Evolutionary conservation across 1,140 invertebrate genomes (phyloP).

Genomic region (Drosophila ambigua): DNA sequence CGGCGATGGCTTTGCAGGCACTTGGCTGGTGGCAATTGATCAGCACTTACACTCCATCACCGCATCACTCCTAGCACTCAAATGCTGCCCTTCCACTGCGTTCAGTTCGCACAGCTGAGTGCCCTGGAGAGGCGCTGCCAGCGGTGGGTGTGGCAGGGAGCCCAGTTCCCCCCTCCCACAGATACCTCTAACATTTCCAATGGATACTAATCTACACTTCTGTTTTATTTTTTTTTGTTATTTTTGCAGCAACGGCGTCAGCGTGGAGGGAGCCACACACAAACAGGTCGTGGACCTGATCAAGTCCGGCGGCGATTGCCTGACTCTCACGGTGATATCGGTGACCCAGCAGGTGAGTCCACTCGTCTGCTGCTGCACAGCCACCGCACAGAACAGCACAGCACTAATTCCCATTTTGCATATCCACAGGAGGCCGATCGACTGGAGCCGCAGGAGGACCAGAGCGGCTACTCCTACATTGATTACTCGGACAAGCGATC

Average conservation of each 20-base stretch:
- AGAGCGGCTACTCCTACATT: constrained; percentile 94
- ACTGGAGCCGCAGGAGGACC: constrained; percentile 94
- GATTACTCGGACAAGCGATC: constrained; percentile 99
- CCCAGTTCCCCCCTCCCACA: not conserved
- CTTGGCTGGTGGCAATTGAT: constrained; percentile 10
- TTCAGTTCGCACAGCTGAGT: constrained; percentile 65
- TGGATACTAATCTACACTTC: not conserved
- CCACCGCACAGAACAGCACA: not conserved
- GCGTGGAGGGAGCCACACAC: constrained; percentile 99
- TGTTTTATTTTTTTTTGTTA: not conserved
- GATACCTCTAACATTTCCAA: no score
- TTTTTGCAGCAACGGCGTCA: constrained; percentile 94
- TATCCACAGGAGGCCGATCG: constrained; percentile 90
- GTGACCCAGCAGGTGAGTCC: constrained; percentile 89
- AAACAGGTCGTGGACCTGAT: constrained; percentile 99
- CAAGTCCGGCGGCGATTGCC: constrained; percentile 98
- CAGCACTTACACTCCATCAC: not conserved
- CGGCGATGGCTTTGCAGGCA: constrained; percentile 6
- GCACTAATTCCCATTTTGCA: not conserved
- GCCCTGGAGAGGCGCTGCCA: constrained; percentile 56
- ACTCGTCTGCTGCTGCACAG: not conserved
- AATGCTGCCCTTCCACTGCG: constrained; percentile 74
- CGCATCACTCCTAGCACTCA: not conserved
- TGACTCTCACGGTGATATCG: constrained; percentile 98
- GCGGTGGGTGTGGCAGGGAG: constrained; percentile 39